Evolutionary conservation across 1,140 invertebrate species (phyloP).

Genomic region (Trichogramma pretiosum): DNA sequence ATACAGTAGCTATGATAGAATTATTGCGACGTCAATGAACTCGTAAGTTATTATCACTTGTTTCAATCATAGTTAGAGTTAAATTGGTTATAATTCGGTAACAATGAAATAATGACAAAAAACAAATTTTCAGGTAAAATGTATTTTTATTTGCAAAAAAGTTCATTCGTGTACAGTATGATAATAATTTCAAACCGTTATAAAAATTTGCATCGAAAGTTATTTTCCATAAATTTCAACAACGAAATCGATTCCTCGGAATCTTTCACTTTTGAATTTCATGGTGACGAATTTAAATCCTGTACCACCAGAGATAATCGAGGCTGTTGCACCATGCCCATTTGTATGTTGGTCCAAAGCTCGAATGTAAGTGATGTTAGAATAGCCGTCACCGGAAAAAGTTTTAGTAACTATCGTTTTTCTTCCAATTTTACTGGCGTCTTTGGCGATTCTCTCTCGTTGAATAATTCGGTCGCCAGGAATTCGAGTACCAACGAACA

Average conservation of each 20-base stretch:
- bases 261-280: conserved; percentile 34
- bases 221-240: conserved; percentile 33
- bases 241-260: conserved; percentile 34
- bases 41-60: conserved; percentile 53
- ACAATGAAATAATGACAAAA: too few relatives aligned
- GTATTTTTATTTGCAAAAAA: too few relatives aligned
- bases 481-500: not conserved
- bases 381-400: conserved; percentile 2
- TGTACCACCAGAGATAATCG: conserved; percentile 34
- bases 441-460: not conserved
- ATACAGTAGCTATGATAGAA: conserved; percentile 57
- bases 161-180: too few relatives aligned
- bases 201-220: too few relatives aligned
- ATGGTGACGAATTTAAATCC: conserved; percentile 33
- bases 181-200: too few relatives aligned
- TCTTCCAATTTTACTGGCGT: not conserved
- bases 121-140: too few relatives aligned
- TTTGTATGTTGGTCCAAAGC: conserved; percentile 40
- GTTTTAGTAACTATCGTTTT: not conserved
- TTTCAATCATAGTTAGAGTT: not conserved
- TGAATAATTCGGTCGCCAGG: not conserved
- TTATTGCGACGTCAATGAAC: conserved; percentile 54
- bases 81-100: too few relatives aligned
- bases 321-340: conserved; percentile 24
- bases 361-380: conserved; percentile 38